These are phyloP conservation scores for Sceloporus tristichus DNA, from an alignment of 2,113 vertebrate species.

Conservation along the genomic window DNA sequence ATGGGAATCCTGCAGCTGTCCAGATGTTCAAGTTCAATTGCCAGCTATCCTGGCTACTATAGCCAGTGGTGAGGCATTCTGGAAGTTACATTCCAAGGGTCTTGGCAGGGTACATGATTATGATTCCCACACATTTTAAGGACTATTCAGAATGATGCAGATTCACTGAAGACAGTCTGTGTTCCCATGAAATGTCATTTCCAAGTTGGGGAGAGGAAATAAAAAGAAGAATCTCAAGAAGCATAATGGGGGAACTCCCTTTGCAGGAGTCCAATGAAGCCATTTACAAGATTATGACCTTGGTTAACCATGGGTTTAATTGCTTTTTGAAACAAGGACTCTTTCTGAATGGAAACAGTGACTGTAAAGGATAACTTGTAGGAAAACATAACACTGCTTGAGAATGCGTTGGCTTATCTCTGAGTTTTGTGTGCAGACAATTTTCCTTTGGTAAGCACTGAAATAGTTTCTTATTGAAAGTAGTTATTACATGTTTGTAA, in stretches of 20 bases:
- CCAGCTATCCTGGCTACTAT: too few relatives aligned
- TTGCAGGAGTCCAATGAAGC: background rate
- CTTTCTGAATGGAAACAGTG: conserved; percentile 5
- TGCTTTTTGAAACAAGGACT: background rate
- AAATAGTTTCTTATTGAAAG: too few relatives aligned
- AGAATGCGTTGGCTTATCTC: background rate
- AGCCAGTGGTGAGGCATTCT: background rate
- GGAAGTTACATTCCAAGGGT: background rate
- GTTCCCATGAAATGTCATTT: conserved; percentile 8
- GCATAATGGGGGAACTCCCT: background rate
- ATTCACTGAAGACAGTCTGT: background rate
- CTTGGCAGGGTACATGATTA: background rate
- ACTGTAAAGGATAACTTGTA: background rate
- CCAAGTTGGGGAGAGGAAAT: background rate
- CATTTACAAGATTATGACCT: background rate
- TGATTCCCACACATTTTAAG: background rate
- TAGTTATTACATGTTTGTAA: too few relatives aligned
- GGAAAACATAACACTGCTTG: background rate
- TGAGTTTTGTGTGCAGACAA: background rate
- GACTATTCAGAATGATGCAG: background rate
- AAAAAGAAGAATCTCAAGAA: background rate
- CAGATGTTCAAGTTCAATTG: too few relatives aligned
- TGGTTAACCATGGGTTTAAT: background rate
- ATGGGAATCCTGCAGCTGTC: too few relatives aligned
- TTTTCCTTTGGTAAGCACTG: background rate